Percentiles rank a stretch among this genome's conserved stretches.
phyloP scores from a whole-genome alignment of 1,140 invertebrate species.

The Tribolium castaneum region DNA sequence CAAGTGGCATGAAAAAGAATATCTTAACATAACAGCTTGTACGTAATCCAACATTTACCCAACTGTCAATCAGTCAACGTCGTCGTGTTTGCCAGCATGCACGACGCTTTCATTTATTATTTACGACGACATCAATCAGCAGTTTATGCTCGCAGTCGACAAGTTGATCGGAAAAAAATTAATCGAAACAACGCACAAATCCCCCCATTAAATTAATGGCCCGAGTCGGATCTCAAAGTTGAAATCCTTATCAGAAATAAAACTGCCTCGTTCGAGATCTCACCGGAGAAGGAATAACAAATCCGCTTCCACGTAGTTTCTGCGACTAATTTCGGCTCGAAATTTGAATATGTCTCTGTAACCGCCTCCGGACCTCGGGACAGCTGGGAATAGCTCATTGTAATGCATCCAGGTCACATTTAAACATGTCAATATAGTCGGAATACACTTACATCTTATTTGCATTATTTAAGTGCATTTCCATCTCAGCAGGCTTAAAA shows the following conservation, averaged over 20 bases:
- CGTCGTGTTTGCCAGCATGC: slow-evolving; percentile 2
- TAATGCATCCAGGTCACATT: slow-evolving; percentile 27
- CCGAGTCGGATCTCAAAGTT: neutral
- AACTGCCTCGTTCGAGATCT: neutral
- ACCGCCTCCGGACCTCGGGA: neutral
- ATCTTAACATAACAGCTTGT: neutral
- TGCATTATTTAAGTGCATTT: slow-evolving; percentile 32
- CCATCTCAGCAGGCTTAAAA: neutral
- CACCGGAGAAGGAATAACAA: neutral
- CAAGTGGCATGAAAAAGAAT: neutral
- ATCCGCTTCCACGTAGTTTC: slow-evolving; percentile 12
- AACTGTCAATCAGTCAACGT: slow-evolving; percentile 27
- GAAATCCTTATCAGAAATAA: neutral
- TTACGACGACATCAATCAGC: slow-evolving; percentile 3
- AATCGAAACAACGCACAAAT: neutral
- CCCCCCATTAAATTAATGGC: neutral
- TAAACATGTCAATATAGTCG: slow-evolving; percentile 18
- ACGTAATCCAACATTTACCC: slow-evolving; percentile 5
- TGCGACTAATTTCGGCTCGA: neutral
- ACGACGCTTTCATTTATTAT: slow-evolving; percentile 14
- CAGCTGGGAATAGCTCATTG: slow-evolving; percentile 18
- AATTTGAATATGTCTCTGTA: neutral
- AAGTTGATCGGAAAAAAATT: neutral
- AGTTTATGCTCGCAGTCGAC: neutral
- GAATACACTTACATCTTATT: slow-evolving; percentile 33